phyloP scores from a whole-genome alignment of 1,140 invertebrate species.

The Akabosia matsudoensis region DNA sequence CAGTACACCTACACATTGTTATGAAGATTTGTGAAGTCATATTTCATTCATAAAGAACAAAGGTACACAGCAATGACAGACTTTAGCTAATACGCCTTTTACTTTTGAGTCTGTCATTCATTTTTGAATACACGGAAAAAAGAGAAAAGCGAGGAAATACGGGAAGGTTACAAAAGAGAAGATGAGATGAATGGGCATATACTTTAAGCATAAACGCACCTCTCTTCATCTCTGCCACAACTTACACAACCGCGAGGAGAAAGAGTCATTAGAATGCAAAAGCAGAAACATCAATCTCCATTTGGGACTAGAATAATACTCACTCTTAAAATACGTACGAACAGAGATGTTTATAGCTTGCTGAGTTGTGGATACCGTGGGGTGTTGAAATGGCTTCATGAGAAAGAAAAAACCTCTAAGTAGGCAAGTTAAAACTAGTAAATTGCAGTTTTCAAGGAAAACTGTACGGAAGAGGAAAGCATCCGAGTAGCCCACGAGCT shows the following conservation, averaged over 20 bases:
- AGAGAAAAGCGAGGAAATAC: slow-evolving; percentile 29
- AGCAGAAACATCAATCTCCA: slow-evolving; percentile 44
- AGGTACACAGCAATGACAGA: not conserved
- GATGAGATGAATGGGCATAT: slow-evolving; percentile 21
- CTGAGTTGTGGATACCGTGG: not conserved
- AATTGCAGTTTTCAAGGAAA: not conserved
- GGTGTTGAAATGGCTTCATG: not conserved
- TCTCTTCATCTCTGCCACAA: slow-evolving; percentile 23
- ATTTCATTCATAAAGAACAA: slow-evolving; percentile 18
- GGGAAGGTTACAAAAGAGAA: no score
- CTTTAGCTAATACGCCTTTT: not conserved
- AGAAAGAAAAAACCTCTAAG: not conserved
- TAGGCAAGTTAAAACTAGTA: not conserved
- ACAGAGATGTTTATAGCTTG: no score
- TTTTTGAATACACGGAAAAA: not conserved
- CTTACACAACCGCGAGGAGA: slow-evolving; percentile 9
- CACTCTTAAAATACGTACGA: no score
- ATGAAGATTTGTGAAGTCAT: not conserved
- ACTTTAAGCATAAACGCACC: slow-evolving; percentile 16
- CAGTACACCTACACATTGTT: not conserved
- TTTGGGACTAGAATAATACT: slow-evolving; percentile 32
- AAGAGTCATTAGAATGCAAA: slow-evolving; percentile 43
- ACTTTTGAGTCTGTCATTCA: slow-evolving; percentile 9
- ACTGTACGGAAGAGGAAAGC: not conserved
- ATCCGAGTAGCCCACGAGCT: not conserved